Evolutionary conservation across 2,888 invertebrate genomes (phyloP), one percentile per base, ranked within the genome.

Genomic region (Hermaeophaga mercurialis): DNA sequence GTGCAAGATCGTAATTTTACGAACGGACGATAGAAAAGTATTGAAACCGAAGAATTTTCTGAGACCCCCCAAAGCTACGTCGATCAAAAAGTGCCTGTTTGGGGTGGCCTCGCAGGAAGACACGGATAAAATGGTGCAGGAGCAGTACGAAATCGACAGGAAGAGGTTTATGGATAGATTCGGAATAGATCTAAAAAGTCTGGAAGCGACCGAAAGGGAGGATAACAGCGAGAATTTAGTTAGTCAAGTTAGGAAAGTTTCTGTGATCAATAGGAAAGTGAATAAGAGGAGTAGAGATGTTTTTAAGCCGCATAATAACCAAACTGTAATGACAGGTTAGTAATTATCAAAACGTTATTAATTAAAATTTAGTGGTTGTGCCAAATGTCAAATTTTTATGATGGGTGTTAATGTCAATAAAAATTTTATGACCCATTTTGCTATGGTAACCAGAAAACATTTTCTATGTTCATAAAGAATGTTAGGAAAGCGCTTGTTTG

Each of bases 71-170:
- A 48, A 56, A 43, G 36, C 49, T 5, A 41, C 14, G 19, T 24
- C 44, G 2, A 59, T 59, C 68, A 81, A 81, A 74, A 81, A 81
- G 70, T 86, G 86, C 68, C 73, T 86, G 2, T 86, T 86, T 66
- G 86, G 86, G 6, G 79, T 80, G 1, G 81, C 85, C 8, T 82
- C 84, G 66, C 73, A 82, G 3, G 81, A 81, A 18, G 85, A 85
- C 50, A 85, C 85, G 3, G 80, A 78, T 47, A 79, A 81, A 28
- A 72, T 86, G 65, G 78, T 85, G 62, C 81, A 83, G 26, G 84
- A 86, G 56, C 83, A 85, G 60, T 80, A 84, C 54, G 79, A 81
- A 31, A 75, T 80, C 56, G 85, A 85, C 60, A 78, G 83, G 66
- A 80, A 81, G 65, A 79, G 83, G 49, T 84, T 86, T 68, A 80